Conservation (phyloP, 2,888 invertebrate species). For the Sicus ferrugineus region DNA sequence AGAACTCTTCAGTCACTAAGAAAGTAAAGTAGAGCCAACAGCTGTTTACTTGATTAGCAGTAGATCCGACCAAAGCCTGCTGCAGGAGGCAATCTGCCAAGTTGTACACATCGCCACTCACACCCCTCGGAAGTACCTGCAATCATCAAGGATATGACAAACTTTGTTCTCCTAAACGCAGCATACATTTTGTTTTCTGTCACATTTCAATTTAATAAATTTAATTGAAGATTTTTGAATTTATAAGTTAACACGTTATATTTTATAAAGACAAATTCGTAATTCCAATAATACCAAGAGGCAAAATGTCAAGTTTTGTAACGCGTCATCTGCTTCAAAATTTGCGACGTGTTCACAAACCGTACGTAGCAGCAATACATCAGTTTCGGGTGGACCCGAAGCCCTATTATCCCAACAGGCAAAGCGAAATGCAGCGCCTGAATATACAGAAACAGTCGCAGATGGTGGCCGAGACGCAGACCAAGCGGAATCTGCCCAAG, state of each 20-base stretch:
- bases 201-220: not conserved
- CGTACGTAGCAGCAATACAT: slow-evolving; percentile 40
- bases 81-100: slow-evolving; percentile 92
- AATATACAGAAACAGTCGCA: slow-evolving; percentile 42
- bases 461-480: slow-evolving; percentile 39
- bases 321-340: slow-evolving; percentile 42
- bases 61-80: slow-evolving; percentile 92
- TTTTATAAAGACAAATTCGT: slow-evolving; percentile 33
- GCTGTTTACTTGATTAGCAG: slow-evolving; percentile 73
- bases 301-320: slow-evolving; percentile 47
- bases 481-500: slow-evolving; percentile 48
- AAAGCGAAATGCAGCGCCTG: slow-evolving; percentile 48
- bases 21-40: not conserved
- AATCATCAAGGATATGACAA: slow-evolving; percentile 33
- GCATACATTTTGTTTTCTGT: slow-evolving; percentile 21
- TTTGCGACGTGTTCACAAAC: slow-evolving; percentile 37
- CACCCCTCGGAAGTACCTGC: slow-evolving; percentile 81
- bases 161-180: slow-evolving; percentile 20
- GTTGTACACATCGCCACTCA: slow-evolving; percentile 92
- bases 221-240: slow-evolving; percentile 31
- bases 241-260: slow-evolving; percentile 24
- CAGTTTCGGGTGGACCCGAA: slow-evolving; percentile 52
- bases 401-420: slow-evolving; percentile 55
- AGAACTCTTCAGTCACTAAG: not conserved
- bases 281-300: slow-evolving; percentile 31